Percentiles rank a stretch among this genome's conserved stretches.
phyloP scores from a whole-genome alignment of 1,140 invertebrate species.

The Drosophila tsacasi region DNA sequence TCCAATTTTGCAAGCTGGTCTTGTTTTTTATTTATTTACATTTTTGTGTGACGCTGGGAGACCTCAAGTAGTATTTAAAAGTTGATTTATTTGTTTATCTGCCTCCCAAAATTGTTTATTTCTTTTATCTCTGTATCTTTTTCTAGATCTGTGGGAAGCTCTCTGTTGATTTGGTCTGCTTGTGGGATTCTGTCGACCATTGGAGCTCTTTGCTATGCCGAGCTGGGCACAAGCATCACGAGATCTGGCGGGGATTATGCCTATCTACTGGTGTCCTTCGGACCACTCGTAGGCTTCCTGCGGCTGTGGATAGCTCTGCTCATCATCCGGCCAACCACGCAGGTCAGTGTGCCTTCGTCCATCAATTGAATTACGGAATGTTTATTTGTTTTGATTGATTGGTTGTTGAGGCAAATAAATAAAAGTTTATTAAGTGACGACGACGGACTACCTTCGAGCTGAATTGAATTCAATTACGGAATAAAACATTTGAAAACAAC shows the following conservation, averaged over 20 bases:
- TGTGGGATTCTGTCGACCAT: slow-evolving; percentile 91
- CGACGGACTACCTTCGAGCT: slow-evolving; percentile 38
- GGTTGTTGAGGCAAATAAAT: slow-evolving; percentile 48
- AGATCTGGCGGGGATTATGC: slow-evolving; percentile 95
- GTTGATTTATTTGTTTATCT: background rate
- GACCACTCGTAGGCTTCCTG: slow-evolving; percentile 94
- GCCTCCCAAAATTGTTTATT: background rate
- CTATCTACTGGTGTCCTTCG: slow-evolving; percentile 94
- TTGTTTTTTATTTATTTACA: background rate
- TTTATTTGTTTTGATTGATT: slow-evolving; percentile 45
- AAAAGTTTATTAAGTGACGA: slow-evolving; percentile 43
- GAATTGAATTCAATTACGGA: slow-evolving; percentile 52
- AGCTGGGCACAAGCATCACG: slow-evolving; percentile 92
- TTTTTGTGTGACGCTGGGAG: background rate
- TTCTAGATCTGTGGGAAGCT: slow-evolving; percentile 88
- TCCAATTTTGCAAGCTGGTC: background rate
- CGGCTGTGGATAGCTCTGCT: slow-evolving; percentile 94
- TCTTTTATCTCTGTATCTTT: slow-evolving; percentile 20
- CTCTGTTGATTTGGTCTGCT: slow-evolving; percentile 90
- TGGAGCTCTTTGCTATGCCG: slow-evolving; percentile 93
- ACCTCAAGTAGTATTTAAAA: background rate
- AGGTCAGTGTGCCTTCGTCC: slow-evolving; percentile 60
- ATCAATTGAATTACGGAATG: slow-evolving; percentile 53
- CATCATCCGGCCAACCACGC: slow-evolving; percentile 92
- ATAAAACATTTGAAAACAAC: slow-evolving; percentile 13